These are phyloP conservation scores for Euthynnus affinis DNA, from an alignment of 2,797 vertebrate species.

Conservation along the genomic window DNA sequence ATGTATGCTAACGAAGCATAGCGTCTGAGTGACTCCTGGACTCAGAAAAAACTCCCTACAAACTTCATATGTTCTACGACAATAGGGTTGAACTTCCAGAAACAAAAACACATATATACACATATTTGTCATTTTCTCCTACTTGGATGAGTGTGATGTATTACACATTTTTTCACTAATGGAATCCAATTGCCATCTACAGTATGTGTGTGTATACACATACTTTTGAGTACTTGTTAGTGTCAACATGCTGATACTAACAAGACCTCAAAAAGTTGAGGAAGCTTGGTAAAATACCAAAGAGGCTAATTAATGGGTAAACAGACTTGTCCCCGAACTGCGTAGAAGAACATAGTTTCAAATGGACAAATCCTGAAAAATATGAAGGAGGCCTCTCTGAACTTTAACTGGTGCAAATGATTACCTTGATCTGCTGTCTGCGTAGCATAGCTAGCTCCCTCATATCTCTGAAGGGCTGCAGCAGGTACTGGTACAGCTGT, in stretches of 20 bases:
- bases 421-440: conserved; percentile 98
- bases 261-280: neutral
- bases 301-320: too few species aligned
- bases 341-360: neutral
- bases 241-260: neutral
- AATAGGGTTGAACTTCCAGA: neutral
- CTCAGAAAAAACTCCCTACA: neutral
- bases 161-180: neutral
- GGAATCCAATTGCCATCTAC: conserved; percentile 4
- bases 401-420: neutral
- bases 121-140: conserved; percentile 1
- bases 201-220: neutral
- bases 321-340: conserved; percentile 20
- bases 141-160: neutral
- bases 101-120: neutral
- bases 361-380: neutral
- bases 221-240: conserved; percentile 3
- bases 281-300: conserved; percentile 17
- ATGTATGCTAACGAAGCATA: neutral
- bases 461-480: conserved; percentile 99
- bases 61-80: neutral
- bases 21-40: neutral
- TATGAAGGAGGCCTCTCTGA: neutral
- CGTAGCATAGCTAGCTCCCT: conserved; percentile 97
- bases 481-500: conserved; percentile 95